phyloP scores from a whole-genome alignment of 2,113 vertebrate species.

The Gasterosteus aculeatus region DNA sequence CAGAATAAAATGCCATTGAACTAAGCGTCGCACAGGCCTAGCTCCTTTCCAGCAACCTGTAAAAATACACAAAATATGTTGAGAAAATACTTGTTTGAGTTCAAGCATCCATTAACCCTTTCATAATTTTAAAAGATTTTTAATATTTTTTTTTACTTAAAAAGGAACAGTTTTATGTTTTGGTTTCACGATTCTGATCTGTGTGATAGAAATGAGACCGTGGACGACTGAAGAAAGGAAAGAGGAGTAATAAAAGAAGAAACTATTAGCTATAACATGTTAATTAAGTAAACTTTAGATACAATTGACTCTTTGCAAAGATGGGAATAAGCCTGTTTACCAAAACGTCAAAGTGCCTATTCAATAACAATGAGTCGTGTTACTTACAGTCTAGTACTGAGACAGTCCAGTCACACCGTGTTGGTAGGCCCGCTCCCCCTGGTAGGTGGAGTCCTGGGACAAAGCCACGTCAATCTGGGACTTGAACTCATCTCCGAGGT shows the following conservation, averaged over 20 bases:
- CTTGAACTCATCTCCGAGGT: constrained; percentile 98
- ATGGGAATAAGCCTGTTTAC: not conserved
- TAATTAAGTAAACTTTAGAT: not conserved
- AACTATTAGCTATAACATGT: not conserved
- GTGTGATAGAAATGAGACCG: not conserved
- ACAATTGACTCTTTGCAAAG: not conserved
- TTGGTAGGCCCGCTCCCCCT: constrained; percentile 98
- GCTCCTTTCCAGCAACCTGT: constrained; percentile 88
- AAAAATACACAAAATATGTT: not conserved
- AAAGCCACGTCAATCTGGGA: constrained; percentile 98
- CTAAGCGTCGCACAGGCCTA: constrained; percentile 92
- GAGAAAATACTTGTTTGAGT: not conserved
- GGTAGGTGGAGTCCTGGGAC: constrained; percentile 98
- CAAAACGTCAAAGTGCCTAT: constrained; percentile 8
- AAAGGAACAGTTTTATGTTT: not conserved
- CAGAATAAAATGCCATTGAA: constrained; percentile 96
- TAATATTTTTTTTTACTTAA: not conserved
- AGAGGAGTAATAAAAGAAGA: not conserved
- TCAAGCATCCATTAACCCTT: not conserved
- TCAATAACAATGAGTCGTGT: constrained; percentile 15
- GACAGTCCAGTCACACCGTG: constrained; percentile 97
- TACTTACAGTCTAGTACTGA: constrained; percentile 97
- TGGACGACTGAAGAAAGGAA: not conserved
- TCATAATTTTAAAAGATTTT: not conserved
- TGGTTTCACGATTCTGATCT: not conserved